Evolutionary conservation across 2,888 invertebrate genomes (phyloP).

Genomic region (Empis stercorea): DNA sequence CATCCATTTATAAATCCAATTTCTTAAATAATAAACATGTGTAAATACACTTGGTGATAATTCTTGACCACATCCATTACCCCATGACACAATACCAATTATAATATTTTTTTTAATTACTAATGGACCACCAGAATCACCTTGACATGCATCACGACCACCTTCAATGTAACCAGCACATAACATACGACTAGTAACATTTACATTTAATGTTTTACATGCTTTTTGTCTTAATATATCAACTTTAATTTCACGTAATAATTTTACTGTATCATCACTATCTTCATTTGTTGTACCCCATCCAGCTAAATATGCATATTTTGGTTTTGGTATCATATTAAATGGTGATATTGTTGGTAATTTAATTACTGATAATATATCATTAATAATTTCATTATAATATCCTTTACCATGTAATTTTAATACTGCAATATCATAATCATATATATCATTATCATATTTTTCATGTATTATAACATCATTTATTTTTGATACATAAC

Average conservation of each 20-base stretch:
- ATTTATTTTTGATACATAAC: not conserved
- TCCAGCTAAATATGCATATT: not conserved
- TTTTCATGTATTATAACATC: not conserved
- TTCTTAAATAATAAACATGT: not conserved
- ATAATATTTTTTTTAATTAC: not conserved
- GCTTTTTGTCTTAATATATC: no score
- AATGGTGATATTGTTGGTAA: not conserved
- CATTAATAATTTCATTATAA: no score
- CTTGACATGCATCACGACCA: not conserved
- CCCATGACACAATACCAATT: slow-evolving; percentile 1
- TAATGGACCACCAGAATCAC: slow-evolving; percentile 1
- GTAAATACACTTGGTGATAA: not conserved
- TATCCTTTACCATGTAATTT: not conserved
- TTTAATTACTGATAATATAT: not conserved
- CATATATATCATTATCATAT: not conserved
- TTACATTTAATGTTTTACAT: not conserved
- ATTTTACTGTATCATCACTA: not conserved
- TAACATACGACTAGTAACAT: not conserved
- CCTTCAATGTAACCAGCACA: not conserved
- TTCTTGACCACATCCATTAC: not conserved
- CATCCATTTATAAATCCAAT: not conserved
- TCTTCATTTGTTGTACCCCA: not conserved
- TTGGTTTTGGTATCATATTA: not conserved
- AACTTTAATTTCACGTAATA: no score
- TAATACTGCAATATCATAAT: not conserved